phyloP scores from a whole-genome alignment of 2,113 vertebrate genomes.

The Myanophis thanlyinensis region DNA sequence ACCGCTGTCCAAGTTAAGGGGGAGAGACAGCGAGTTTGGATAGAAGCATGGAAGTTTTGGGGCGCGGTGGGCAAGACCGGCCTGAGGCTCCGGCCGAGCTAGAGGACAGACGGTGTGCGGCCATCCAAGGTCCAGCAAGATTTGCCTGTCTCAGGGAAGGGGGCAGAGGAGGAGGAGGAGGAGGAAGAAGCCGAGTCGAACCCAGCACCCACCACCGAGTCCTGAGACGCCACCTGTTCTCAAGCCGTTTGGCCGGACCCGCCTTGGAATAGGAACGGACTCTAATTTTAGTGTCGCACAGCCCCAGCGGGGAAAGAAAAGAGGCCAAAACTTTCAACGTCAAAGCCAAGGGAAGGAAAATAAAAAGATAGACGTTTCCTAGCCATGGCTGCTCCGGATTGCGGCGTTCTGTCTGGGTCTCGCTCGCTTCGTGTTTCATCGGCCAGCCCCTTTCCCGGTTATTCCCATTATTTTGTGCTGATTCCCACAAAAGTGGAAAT shows the following conservation, averaged over 20 bases:
- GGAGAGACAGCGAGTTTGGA: no score
- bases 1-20: not conserved
- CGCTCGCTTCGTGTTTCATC: not conserved
- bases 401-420: not conserved
- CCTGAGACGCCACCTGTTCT: not conserved
- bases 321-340: not conserved
- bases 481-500: not conserved
- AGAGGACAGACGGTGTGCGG: no score
- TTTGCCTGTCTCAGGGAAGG: not conserved
- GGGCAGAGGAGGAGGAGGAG: not conserved
- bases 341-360: not conserved
- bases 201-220: not conserved
- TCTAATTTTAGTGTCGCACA: not conserved
- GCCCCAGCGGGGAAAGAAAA: not conserved
- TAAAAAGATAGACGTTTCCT: not conserved
- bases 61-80: fast-evolving
- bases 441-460: not conserved
- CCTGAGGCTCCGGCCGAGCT: not conserved
- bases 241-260: not conserved
- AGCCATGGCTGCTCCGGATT: not conserved
- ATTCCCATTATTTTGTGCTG: no score
- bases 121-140: not conserved
- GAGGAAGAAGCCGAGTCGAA: not conserved
- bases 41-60: not conserved
- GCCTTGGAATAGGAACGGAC: not conserved